These are phyloP conservation scores for Venustaconcha ellipsiformis DNA, from an alignment of 1,140 invertebrate genomes.

Conservation along the genomic window DNA sequence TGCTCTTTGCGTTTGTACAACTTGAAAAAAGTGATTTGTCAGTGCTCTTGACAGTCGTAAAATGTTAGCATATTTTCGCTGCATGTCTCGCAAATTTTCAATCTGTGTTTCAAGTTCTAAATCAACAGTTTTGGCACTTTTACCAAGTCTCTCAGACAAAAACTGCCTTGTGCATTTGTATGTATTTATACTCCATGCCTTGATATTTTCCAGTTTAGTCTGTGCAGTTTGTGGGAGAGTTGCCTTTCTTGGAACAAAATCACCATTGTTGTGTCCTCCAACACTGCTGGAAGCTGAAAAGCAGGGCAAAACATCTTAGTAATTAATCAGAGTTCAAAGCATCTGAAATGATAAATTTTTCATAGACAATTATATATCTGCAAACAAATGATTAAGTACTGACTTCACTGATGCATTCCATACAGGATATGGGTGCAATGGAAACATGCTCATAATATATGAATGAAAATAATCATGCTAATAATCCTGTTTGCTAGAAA, in stretches of 20 bases:
- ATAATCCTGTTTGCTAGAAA: no score
- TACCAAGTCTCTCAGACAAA: slow-evolving; percentile 94
- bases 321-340: neutral
- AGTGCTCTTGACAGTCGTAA: slow-evolving; percentile 86
- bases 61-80: slow-evolving; percentile 91
- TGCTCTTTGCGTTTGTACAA: slow-evolving; percentile 83
- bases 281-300: neutral
- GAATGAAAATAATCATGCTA: no score
- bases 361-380: no score
- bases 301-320: no score
- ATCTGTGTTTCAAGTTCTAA: slow-evolving; percentile 93
- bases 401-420: no score
- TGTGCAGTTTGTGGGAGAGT: slow-evolving; percentile 53
- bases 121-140: slow-evolving; percentile 89
- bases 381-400: no score
- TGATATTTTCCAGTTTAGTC: slow-evolving; percentile 82
- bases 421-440: no score
- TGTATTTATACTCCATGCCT: slow-evolving; percentile 96
- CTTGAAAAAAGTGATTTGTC: slow-evolving; percentile 89
- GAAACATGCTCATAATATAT: no score
- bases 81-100: slow-evolving; percentile 91
- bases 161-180: slow-evolving; percentile 97
- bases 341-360: no score
- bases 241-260: slow-evolving; percentile 52
- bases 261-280: slow-evolving; percentile 43